Base-by-base conservation (phyloP, 2,888 invertebrate genomes). In the Leucophenga maculata region DNA sequence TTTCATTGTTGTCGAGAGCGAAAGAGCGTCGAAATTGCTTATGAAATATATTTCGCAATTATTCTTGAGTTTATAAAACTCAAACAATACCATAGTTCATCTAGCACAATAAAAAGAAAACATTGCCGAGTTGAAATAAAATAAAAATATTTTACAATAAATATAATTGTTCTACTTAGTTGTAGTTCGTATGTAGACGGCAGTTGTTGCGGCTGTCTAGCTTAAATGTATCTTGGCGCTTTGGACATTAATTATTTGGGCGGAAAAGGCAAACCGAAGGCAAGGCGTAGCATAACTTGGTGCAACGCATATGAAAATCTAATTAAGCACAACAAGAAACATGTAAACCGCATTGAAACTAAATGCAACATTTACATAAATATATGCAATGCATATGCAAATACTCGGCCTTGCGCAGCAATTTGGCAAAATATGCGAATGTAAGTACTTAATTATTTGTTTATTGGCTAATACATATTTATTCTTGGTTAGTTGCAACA, bases 201-300 rank as follows among this genome's bases (percentile, higher is more conserved):
- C 57, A 22, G 32, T 57, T 39, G 39, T 55, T 68, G 68, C 48
- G 46, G 4, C 39, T 39, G 39, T 39, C 39, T 39, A 62, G 69
- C 62, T 74, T 69, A 74, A 74, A 74, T 55, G 67, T 72, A 69
- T 64, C 74, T 74, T 72, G 74, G 71, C 54, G 55, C 50, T 69
- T 46, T 39, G 39, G 11, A 60, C 60, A 60, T 60, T 60, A 60
- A 60, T 60, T 60, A 60, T 39, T 60, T 60, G 39, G 39, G 18
- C 60, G 39, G 8, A 8, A 39, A 39, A 39, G 39, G 11, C 39
- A 39, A 8, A 11, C 39, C 39, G 6, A 39, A 39, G 1, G 26
- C 8, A 39, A 39, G 39, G 39, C 39, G 39, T 39, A 11, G 20
- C 60, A 60, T 60, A 60, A 60, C 66, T 39, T 55, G 8, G 50